These are phyloP conservation scores for Apotomis betuletana DNA, from an alignment of 2,888 invertebrate genomes.

Conservation along the genomic window DNA sequence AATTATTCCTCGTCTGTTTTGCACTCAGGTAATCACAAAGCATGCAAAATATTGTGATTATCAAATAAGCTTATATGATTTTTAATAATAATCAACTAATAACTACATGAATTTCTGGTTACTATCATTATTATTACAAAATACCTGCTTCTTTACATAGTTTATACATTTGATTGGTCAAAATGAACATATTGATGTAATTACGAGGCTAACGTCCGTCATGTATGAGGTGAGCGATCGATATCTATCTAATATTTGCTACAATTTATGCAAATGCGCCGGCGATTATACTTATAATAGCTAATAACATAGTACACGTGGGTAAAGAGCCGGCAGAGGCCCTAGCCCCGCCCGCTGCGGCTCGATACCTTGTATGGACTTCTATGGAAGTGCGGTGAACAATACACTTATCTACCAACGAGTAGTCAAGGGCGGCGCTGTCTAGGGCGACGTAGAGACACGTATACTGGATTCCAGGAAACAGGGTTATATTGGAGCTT, in stretches of 20 bases:
- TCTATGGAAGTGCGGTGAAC: too few species aligned
- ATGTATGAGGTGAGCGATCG: conserved; percentile 25
- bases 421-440: too few species aligned
- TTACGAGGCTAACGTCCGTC: conserved; percentile 25
- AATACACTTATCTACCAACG: too few species aligned
- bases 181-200: conserved; percentile 49
- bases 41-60: conserved; percentile 50
- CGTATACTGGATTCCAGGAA: background rate
- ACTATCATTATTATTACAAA: conserved; percentile 62
- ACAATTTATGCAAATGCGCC: conserved; percentile 32
- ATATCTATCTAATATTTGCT: conserved; percentile 29
- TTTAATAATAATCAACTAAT: conserved; percentile 61
- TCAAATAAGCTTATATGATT: conserved; percentile 61
- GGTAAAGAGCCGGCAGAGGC: conserved; percentile 3
- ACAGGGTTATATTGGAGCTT: background rate
- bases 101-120: conserved; percentile 62
- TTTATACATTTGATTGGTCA: conserved; percentile 67
- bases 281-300: conserved; percentile 20
- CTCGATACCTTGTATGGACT: background rate
- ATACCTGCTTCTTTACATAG: conserved; percentile 66
- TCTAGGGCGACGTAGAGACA: background rate
- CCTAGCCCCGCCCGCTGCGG: conserved; percentile 2
- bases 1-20: conserved; percentile 48
- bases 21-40: conserved; percentile 50
- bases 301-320: conserved; percentile 23